These are phyloP conservation scores for Yponomeuta malinellus DNA, from an alignment of 2,888 invertebrate species.

Conservation along the genomic window DNA sequence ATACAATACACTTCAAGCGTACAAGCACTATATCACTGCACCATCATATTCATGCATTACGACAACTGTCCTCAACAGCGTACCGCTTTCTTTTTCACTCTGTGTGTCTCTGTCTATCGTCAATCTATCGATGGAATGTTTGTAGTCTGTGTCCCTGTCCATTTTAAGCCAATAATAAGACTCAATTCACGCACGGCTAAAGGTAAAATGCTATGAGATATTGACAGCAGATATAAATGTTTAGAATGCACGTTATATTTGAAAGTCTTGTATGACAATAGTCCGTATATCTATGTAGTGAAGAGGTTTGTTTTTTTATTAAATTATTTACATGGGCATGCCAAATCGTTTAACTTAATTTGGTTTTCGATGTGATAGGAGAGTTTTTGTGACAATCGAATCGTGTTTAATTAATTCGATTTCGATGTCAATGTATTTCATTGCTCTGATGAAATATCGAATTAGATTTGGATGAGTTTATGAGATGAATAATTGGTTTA, in stretches of 20 bases:
- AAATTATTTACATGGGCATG: conserved; percentile 54
- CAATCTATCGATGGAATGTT: conserved; percentile 24
- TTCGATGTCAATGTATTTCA: background rate
- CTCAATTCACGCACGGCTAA: conserved; percentile 63
- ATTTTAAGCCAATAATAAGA: conserved; percentile 39
- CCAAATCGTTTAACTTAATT: conserved; percentile 36
- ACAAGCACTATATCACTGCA: conserved; percentile 56
- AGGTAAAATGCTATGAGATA: conserved; percentile 49
- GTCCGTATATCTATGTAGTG: conserved; percentile 55
- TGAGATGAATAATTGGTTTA: conserved; percentile 42
- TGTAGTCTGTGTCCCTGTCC: conserved; percentile 49
- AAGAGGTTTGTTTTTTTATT: conserved; percentile 41
- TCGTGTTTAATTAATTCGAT: background rate
- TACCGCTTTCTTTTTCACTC: conserved; percentile 44
- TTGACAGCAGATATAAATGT: conserved; percentile 56
- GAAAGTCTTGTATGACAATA: conserved; percentile 45
- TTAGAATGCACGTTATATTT: conserved; percentile 73
- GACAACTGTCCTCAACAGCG: conserved; percentile 40
- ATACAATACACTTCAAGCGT: conserved; percentile 31
- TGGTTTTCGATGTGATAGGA: conserved; percentile 38
- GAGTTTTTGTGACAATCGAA: background rate
- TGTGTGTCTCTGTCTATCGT: conserved; percentile 47
- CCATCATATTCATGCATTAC: conserved; percentile 56
- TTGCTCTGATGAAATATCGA: background rate
- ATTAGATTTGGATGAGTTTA: background rate